Conservation (phyloP, 2,113 vertebrate species). For the Apodemus speciosus region DNA sequence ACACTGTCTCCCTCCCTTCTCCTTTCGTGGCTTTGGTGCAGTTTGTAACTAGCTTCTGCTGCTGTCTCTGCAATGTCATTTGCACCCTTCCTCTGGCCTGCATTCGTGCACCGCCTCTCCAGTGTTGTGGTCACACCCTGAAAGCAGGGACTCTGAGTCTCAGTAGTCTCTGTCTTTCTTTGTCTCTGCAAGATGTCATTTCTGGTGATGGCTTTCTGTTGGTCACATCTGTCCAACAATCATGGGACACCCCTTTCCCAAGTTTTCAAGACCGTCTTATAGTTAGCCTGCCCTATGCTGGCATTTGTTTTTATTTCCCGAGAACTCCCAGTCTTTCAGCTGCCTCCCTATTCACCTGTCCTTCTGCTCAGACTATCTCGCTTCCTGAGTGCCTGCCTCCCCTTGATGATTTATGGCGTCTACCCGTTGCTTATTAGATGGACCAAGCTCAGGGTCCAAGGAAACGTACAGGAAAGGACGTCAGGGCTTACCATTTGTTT, state of each 20-base stretch:
- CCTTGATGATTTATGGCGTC: background rate
- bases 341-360: background rate
- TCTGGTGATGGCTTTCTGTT: conserved; percentile 15
- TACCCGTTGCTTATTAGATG: background rate
- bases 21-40: conserved; percentile 21
- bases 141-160: background rate
- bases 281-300: background rate
- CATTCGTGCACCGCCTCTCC: background rate
- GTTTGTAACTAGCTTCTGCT: conserved; percentile 54
- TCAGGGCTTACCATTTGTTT: background rate
- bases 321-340: background rate
- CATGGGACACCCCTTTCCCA: background rate
- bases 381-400: background rate
- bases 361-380: background rate
- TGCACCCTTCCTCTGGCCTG: background rate
- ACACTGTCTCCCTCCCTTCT: background rate
- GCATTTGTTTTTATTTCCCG: background rate
- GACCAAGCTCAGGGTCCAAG: background rate
- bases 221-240: background rate
- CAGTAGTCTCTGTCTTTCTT: background rate
- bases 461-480: background rate
- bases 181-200: background rate
- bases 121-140: background rate
- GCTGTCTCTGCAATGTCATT: conserved; percentile 39
- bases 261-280: background rate